Conservation (phyloP, 2,888 invertebrate species). For the Stramonita haemastoma region DNA sequence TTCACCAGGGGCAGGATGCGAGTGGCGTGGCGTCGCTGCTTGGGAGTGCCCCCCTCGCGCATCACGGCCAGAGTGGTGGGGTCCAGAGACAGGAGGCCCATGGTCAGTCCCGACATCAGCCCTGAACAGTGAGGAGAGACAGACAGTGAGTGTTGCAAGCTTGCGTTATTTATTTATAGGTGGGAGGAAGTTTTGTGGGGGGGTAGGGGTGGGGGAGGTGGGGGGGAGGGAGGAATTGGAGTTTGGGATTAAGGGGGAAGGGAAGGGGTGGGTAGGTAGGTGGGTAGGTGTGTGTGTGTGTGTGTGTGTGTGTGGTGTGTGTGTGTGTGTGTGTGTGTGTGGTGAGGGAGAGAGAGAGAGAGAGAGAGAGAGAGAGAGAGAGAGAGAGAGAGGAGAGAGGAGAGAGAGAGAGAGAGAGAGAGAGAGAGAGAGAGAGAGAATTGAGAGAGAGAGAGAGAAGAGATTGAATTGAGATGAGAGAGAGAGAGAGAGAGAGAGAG, state of each 20-base stretch:
- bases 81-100: slow-evolving; percentile 76
- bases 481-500: no score
- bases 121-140: slow-evolving; percentile 58
- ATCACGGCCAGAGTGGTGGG: slow-evolving; percentile 72
- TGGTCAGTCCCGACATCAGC: slow-evolving; percentile 76
- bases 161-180: background rate
- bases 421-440: background rate
- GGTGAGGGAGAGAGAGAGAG: background rate
- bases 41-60: slow-evolving; percentile 70
- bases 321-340: background rate
- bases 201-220: background rate
- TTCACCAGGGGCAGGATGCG: slow-evolving; percentile 74
- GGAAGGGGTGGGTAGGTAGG: background rate
- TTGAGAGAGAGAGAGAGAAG: background rate
- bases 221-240: background rate
- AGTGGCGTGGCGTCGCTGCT: slow-evolving; percentile 70
- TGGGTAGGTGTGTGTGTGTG: background rate
- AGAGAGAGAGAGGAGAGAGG: background rate
- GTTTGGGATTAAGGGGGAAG: background rate
- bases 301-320: background rate
- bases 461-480: background rate
- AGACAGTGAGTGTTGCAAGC: background rate
- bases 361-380: background rate
- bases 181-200: background rate
- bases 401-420: background rate